Conservation (phyloP, 2,888 invertebrate genomes). For the Elgonia sp. region DNA sequence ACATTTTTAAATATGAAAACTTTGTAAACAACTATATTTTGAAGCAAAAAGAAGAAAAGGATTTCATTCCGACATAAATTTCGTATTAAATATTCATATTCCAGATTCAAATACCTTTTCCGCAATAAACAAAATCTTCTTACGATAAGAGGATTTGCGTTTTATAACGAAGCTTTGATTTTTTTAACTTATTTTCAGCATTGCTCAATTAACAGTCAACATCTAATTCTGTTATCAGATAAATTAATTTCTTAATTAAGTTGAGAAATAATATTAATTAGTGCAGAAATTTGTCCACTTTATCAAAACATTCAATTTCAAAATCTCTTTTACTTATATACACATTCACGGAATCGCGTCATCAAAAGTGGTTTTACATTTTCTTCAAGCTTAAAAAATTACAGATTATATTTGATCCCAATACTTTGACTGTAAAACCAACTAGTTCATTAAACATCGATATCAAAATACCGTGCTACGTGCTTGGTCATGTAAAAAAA, state of each 20-base stretch:
- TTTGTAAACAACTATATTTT: no score
- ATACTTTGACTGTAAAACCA: slow-evolving; percentile 4
- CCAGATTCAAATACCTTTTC: background rate
- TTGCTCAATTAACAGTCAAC: background rate
- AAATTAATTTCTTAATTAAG: slow-evolving; percentile 9
- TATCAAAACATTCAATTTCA: background rate
- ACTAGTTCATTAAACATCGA: slow-evolving; percentile 21
- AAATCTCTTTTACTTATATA: background rate
- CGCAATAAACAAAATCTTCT: background rate
- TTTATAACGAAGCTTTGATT: background rate
- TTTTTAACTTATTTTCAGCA: background rate
- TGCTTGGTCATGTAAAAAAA: background rate
- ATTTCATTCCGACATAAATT: background rate
- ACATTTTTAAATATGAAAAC: no score
- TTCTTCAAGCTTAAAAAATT: background rate
- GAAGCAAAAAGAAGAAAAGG: background rate
- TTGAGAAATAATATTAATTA: slow-evolving; percentile 19
- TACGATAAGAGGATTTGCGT: background rate
- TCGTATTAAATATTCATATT: background rate
- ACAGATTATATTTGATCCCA: background rate
- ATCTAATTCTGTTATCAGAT: background rate
- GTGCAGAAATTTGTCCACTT: slow-evolving; percentile 2
- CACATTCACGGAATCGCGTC: background rate
- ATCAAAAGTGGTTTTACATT: background rate
- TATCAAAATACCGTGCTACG: slow-evolving; percentile 3